Percentiles rank a stretch among this genome's conserved stretches.
Conservation (phyloP, 2,888 invertebrate species). For the Mycalesis mineus region DNA sequence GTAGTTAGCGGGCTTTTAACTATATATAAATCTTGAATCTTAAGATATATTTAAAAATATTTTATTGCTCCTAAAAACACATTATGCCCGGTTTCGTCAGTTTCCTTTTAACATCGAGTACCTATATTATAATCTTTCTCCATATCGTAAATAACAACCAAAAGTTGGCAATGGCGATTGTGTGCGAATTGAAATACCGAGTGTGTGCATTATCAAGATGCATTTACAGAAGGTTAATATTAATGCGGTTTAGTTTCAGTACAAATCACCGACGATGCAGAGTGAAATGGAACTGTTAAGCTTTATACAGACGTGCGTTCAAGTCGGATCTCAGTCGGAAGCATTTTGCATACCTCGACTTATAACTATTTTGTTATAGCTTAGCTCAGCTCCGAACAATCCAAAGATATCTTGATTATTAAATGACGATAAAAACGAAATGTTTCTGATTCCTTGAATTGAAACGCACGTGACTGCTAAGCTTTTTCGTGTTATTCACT, state of each 20-base stretch:
- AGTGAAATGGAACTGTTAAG: constrained; percentile 7
- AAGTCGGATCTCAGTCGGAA: neutral
- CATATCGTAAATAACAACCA: constrained; percentile 1
- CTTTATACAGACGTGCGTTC: neutral
- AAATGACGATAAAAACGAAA: too few relatives aligned
- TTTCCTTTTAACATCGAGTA: neutral
- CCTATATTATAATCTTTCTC: neutral
- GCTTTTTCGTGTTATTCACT: too few relatives aligned
- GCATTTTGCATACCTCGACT: too few relatives aligned
- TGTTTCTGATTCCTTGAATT: too few relatives aligned
- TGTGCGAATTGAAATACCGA: constrained; percentile 10
- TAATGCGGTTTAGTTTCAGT: constrained; percentile 1
- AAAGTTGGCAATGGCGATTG: neutral
- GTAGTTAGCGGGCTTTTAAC: too few relatives aligned
- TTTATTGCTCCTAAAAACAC: too few relatives aligned
- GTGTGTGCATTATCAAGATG: constrained; percentile 4
- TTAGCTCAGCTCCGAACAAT: too few relatives aligned
- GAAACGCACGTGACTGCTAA: too few relatives aligned
- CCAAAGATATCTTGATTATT: too few relatives aligned
- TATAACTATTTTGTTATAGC: too few relatives aligned
- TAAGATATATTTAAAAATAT: too few relatives aligned
- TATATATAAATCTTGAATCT: too few relatives aligned
- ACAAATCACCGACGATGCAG: constrained; percentile 3
- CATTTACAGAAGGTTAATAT: constrained; percentile 8
- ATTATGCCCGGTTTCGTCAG: neutral